These are phyloP conservation scores for Ovis canadensis DNA, from an alignment of 2,113 vertebrate genomes.

Conservation along the genomic window DNA sequence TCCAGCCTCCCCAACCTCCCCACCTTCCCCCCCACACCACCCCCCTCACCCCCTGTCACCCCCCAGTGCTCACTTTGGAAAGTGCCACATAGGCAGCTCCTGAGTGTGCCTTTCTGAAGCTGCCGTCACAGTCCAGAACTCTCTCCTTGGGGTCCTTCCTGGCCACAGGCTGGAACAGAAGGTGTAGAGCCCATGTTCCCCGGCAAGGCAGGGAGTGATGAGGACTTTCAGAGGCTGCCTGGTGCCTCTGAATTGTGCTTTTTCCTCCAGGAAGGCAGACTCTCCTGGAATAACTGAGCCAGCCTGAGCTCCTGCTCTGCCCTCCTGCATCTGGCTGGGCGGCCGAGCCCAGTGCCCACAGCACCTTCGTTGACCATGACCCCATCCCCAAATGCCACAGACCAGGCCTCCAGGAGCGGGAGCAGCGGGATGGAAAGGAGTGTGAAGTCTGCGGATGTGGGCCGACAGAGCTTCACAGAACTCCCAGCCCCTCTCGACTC, in stretches of 20 bases:
- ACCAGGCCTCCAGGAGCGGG: neutral
- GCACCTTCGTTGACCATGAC: constrained; percentile 23
- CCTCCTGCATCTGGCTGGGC: neutral
- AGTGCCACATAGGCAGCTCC: neutral
- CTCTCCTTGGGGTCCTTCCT: neutral
- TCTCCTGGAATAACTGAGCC: constrained; percentile 15
- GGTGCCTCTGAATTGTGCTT: neutral
- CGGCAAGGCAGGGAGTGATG: neutral
- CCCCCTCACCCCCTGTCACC: too few relatives aligned
- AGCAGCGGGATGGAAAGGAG: neutral
- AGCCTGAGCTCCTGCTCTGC: neutral
- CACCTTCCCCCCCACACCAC: neutral
- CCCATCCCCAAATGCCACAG: constrained; percentile 33
- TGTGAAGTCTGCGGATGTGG: too few relatives aligned
- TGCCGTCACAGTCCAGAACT: neutral
- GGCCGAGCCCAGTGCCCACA: neutral
- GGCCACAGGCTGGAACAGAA: neutral
- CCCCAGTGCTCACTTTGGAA: neutral
- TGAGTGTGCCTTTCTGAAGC: neutral
- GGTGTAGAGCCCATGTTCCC: neutral
- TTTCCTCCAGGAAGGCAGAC: constrained; percentile 23
- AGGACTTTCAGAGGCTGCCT: neutral
- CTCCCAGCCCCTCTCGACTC: neutral
- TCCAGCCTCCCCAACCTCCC: neutral
- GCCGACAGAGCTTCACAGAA: neutral